These are phyloP conservation scores for Aphaenogaster rudis DNA, from an alignment of 1,140 invertebrate species.

Conservation along the genomic window DNA sequence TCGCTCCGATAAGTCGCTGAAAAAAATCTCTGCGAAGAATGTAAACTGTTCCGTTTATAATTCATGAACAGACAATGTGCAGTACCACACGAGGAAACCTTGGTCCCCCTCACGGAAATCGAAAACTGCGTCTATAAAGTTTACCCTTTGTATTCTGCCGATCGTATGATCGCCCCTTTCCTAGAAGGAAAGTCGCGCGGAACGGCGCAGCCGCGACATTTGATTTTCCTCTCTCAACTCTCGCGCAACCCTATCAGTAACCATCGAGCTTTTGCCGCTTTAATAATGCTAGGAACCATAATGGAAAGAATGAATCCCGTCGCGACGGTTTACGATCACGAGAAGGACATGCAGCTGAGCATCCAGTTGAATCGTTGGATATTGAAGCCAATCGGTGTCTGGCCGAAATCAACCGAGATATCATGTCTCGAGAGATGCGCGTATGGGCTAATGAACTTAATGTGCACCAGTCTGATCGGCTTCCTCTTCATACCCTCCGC, in stretches of 20 bases:
- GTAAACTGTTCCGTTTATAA: constrained; percentile 7
- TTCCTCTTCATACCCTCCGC: constrained; percentile 60
- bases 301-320: neutral
- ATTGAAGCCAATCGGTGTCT: constrained; percentile 67
- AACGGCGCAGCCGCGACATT: constrained; percentile 18
- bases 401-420: constrained; percentile 29
- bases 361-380: constrained; percentile 68
- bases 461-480: constrained; percentile 49
- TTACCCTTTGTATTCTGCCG: constrained; percentile 12
- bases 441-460: neutral
- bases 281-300: neutral
- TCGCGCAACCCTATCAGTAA: constrained; percentile 21
- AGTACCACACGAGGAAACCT: neutral
- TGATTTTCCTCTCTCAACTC: neutral
- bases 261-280: neutral
- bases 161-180: neutral
- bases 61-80: neutral
- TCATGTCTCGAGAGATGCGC: neutral
- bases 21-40: neutral
- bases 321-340: neutral
- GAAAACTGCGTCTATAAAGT: neutral
- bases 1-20: neutral
- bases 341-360: constrained; percentile 44
- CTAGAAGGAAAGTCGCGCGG: neutral
- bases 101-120: neutral